phyloP scores from a whole-genome alignment of 2,113 vertebrate genomes.

The Centropristis striata region DNA sequence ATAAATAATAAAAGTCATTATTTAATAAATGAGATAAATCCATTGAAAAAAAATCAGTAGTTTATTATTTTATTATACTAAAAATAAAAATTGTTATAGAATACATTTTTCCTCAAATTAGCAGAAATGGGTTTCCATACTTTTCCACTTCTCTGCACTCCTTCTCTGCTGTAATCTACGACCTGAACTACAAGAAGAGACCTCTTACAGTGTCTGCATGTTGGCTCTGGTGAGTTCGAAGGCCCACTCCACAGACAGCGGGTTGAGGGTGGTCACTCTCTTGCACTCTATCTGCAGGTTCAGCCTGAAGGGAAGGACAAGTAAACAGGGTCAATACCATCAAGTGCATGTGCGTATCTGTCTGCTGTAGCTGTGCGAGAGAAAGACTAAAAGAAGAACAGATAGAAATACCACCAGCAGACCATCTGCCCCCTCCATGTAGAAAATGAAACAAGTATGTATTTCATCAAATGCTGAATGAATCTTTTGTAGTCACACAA shows the following conservation, averaged over 20 bases:
- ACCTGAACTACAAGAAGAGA: not conserved
- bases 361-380: not conserved
- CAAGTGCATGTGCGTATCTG: not conserved
- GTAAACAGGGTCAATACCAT: not conserved
- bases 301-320: slow-evolving; percentile 79
- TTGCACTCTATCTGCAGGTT: slow-evolving; percentile 94
- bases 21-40: too few species aligned
- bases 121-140: not conserved
- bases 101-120: too few species aligned
- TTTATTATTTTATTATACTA: too few species aligned
- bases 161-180: not conserved
- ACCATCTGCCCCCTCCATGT: not conserved
- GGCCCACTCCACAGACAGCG: slow-evolving; percentile 92
- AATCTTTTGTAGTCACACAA: slow-evolving; percentile 30
- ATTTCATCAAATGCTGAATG: slow-evolving; percentile 18
- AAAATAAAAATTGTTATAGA: too few species aligned
- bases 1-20: too few species aligned
- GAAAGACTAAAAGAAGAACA: not conserved
- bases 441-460: slow-evolving; percentile 12
- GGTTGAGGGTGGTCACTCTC: slow-evolving; percentile 88
- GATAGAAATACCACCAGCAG: slow-evolving; percentile 7
- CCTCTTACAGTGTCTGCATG: slow-evolving; percentile 94
- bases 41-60: too few species aligned
- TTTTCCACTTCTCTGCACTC: not conserved
- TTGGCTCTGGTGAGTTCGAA: slow-evolving; percentile 96